A percentile compares a stretch with the other conserved stretches of the same genome.
These are phyloP conservation scores for Scarus forsteni DNA, from an alignment of 2,797 vertebrate genomes.

Conservation along the genomic window DNA sequence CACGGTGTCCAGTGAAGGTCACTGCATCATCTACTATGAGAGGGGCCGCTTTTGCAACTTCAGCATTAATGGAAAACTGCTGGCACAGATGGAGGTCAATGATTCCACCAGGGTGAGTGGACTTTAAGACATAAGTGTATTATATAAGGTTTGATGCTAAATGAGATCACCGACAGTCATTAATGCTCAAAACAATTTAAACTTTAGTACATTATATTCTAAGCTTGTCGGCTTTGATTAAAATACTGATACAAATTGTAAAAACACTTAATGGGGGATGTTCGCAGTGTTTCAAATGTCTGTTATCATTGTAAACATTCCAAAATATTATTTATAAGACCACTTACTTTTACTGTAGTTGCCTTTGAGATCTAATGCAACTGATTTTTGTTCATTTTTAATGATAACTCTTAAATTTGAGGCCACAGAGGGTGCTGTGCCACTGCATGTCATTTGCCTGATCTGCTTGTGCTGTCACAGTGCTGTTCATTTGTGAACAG, in stretches of 20 bases:
- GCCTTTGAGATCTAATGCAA: too few species aligned
- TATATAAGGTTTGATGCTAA: background rate
- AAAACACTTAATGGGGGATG: background rate
- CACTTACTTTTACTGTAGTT: too few species aligned
- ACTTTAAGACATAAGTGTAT: constrained; percentile 7
- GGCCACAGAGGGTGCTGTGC: too few species aligned
- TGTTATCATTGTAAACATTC: background rate
- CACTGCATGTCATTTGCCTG: background rate
- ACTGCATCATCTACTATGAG: constrained; percentile 99
- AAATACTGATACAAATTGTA: background rate
- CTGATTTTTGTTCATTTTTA: too few species aligned
- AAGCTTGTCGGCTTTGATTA: background rate
- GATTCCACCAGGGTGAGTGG: constrained; percentile 92
- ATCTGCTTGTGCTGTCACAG: background rate
- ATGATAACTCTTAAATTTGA: too few species aligned
- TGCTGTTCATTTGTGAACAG: background rate
- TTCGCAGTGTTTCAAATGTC: background rate
- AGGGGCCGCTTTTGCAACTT: constrained; percentile 98
- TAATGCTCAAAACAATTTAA: too few species aligned
- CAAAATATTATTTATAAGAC: too few species aligned
- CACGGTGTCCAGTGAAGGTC: constrained; percentile 95
- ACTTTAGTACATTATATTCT: background rate
- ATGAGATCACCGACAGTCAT: background rate
- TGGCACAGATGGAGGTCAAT: constrained; percentile 97
- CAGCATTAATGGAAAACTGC: constrained; percentile 98